Percentiles rank a stretch among this genome's conserved stretches.
phyloP scores from a whole-genome alignment of 2,797 vertebrate species.

The Eulemur rubriventer region DNA sequence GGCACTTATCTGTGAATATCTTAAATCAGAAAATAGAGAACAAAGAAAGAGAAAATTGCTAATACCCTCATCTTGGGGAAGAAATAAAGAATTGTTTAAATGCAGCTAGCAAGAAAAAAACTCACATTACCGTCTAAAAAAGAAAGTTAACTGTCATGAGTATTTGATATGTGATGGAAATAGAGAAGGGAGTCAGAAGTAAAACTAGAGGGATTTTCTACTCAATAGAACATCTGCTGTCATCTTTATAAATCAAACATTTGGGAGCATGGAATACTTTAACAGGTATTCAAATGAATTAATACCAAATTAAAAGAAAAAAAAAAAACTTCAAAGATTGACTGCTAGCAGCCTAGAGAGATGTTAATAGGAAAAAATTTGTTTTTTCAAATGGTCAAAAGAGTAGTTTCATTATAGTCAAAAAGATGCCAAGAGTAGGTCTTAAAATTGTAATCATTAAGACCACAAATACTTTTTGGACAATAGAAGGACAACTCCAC shows the following conservation, averaged over 20 bases:
- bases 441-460: neutral
- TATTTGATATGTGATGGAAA: slow-evolving; percentile 11
- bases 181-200: neutral
- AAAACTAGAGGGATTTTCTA: neutral
- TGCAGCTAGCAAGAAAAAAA: slow-evolving; percentile 31
- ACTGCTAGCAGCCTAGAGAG: neutral
- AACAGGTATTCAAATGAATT: slow-evolving; percentile 39
- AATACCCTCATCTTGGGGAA: neutral
- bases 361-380: neutral
- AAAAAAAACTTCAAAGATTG: neutral
- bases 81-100: slow-evolving; percentile 62
- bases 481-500: neutral
- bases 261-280: neutral
- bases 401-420: neutral
- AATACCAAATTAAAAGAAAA: neutral
- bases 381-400: neutral
- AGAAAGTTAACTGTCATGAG: neutral
- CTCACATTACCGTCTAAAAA: neutral
- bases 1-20: neutral
- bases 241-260: neutral
- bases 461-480: neutral
- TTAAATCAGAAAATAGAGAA: neutral
- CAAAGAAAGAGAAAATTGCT: neutral
- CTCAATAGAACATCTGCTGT: neutral
- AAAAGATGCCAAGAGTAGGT: neutral